Base-by-base conservation (phyloP, 2,888 invertebrate genomes). In the Sarcophaga variegata region DNA sequence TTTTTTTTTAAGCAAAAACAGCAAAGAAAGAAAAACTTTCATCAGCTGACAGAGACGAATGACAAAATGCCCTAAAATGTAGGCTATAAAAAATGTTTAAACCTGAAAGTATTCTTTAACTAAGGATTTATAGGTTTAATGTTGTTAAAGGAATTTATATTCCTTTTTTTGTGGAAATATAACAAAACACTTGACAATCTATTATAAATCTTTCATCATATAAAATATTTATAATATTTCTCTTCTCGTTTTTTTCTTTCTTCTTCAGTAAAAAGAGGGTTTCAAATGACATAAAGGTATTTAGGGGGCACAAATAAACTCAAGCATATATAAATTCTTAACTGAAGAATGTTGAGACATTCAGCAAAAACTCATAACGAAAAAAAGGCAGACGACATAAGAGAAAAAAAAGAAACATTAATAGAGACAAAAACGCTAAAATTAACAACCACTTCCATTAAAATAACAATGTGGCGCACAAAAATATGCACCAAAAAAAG, bases 371-470 rank as follows among this genome's bases (percentile, higher is more conserved):
- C 6, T 37, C 37, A 0, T 37, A 37, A 47, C 45, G 25, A 63
- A 25, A 37, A 17, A 17, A 66, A 27, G 45, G 62, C 20, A 62
- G 63, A 63, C 63, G 25, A 63, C 54, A 37, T 37, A 37, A 37
- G 37, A 37, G 37, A 37, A 37, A 37, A 37, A 37, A 10, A 37
- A 8, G 60, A 69, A 49, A n/a, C 27, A 22, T 69, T 78, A 79
- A 79, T 70, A 70, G 69, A 70, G 78, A 78, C 62, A 69, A 70
- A 77, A 69, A 79, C 70, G 79, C 63, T 79, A 70, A 79, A 79
- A 70, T 79, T 79, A 79, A 70, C 70, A 79, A 70, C 69, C 69
- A 70, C 62, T 75, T 75, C 47, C 75, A 74, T 64, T 81, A 66
- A 71, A 80, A 63, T 49, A 54, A 47, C 45, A 80, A 76, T 14